Percentiles rank a stretch among this genome's conserved stretches.
Conservation (phyloP, 2,888 invertebrate species). For the Tenodera sinensis region DNA sequence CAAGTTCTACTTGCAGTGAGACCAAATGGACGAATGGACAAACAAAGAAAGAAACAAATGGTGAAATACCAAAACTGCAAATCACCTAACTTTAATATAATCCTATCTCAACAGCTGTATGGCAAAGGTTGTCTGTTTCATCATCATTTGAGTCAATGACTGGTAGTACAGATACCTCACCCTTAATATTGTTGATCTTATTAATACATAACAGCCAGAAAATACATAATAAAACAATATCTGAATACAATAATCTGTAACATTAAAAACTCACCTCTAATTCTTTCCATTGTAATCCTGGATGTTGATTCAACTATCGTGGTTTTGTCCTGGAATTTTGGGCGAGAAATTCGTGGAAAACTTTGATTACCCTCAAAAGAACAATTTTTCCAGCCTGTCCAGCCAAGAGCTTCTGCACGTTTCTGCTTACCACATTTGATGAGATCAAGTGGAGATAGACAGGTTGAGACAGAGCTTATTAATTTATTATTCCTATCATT, state of each 20-base stretch:
- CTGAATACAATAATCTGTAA: not conserved
- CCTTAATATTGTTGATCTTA: too few species aligned
- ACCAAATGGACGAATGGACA: too few species aligned
- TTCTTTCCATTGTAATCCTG: constrained; percentile 49
- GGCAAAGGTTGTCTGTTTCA: too few species aligned
- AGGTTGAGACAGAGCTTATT: constrained; percentile 12
- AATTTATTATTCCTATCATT: not conserved
- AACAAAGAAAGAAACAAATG: too few species aligned
- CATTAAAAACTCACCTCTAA: constrained; percentile 46
- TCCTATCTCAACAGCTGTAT: too few species aligned
- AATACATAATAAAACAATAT: too few species aligned
- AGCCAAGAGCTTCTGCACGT: constrained; percentile 24
- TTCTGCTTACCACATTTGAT: constrained; percentile 24
- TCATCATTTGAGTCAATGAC: too few species aligned
- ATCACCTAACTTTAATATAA: too few species aligned
- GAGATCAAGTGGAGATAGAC: constrained; percentile 22
- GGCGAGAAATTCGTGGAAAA: constrained; percentile 47
- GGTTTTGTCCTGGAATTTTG: constrained; percentile 47
- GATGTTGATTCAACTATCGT: constrained; percentile 44
- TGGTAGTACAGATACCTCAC: too few species aligned
- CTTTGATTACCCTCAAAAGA: constrained; percentile 63
- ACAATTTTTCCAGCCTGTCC: constrained; percentile 31
- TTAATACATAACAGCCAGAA: too few species aligned
- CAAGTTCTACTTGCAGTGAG: too few species aligned
- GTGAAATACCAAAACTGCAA: too few species aligned